Evolutionary conservation across 2,888 invertebrate genomes (phyloP), one percentile per base, ranked within the genome.

Genomic region (Aleiodes alternator): DNA sequence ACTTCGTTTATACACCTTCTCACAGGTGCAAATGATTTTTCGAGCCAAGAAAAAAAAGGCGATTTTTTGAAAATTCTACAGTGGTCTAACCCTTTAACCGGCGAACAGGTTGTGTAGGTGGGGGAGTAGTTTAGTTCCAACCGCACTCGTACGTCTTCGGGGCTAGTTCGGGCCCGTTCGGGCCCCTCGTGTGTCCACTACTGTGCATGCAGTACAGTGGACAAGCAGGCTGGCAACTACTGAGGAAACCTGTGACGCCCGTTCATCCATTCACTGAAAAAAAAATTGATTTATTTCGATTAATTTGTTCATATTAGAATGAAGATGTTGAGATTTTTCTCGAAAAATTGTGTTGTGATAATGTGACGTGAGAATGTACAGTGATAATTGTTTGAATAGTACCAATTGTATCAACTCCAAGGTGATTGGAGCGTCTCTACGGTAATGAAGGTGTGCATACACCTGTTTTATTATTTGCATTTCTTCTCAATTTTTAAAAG

Each of bases 111-210:
- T 50, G 50, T 31, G 43, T 34, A 48, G 50, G 51, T 61, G 61
- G 55, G 53, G 43, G 31, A 64, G 66, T 31, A 29, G 5, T 34
- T 34, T 34, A 34, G 34, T 34, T 34, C 4, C 38, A 38, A 59
- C 48, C 23, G 23, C 1, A 23, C 2, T 23, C 23, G 43, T 48
- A 48, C 43, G 23, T 23, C 23, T 23, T 72, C 72, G 72, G 72
- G 72, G 14, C 55, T 23, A 66, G 29, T 53, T 51, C 72, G 72
- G 72, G 12, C 72, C 72, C 72, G 66, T 55, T 72, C 72, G 64
- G 69, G 64, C 55, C 38, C 51, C 69, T 69, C 64, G 16, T 48
- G 16, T 48, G 72, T 51, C 72, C 66, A 64, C 64, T 55, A 31
- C 14, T 38, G 66, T 53, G 9, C 59, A 31, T 23, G 43, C 48